Evolutionary conservation across 1,140 invertebrate species (phyloP).

Genomic region (Nephila pilipes): DNA sequence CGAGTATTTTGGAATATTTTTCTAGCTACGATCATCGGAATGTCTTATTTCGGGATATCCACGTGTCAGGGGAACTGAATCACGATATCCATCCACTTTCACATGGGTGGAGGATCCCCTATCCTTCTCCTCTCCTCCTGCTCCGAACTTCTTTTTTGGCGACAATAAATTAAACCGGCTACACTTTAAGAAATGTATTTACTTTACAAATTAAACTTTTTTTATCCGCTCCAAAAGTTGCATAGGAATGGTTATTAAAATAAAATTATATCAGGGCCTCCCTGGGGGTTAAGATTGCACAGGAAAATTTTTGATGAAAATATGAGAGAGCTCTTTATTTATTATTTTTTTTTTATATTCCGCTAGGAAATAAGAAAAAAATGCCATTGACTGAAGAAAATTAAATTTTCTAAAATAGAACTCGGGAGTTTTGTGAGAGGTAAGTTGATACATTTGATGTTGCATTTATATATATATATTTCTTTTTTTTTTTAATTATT

Average conservation of each 20-base stretch:
- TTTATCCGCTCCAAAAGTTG: not conserved
- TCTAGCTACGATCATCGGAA: conserved; percentile 63
- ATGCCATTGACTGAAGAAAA: conserved; percentile 34
- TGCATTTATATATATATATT: not conserved
- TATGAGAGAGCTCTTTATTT: not conserved
- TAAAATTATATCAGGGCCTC: conserved; percentile 28
- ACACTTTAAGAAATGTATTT: conserved; percentile 65
- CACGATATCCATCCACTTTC: conserved; percentile 25
- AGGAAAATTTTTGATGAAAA: conserved; percentile 40
- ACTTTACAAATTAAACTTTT: conserved; percentile 68
- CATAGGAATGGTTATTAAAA: conserved; percentile 64
- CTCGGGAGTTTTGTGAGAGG: not conserved
- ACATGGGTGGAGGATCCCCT: not conserved
- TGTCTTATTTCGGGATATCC: conserved; percentile 49
- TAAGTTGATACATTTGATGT: not conserved
- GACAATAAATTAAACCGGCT: conserved; percentile 49
- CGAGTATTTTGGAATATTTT: conserved; percentile 68
- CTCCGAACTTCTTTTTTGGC: not conserved
- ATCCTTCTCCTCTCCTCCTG: not conserved
- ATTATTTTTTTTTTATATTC: not conserved
- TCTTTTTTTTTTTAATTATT: not conserved
- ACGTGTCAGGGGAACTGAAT: conserved; percentile 35
- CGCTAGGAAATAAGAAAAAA: not conserved
- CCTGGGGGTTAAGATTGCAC: not conserved
- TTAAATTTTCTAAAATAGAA: conserved; percentile 18